Conservation (phyloP, 2,888 invertebrate genomes). For the Eucera pruinosa region DNA sequence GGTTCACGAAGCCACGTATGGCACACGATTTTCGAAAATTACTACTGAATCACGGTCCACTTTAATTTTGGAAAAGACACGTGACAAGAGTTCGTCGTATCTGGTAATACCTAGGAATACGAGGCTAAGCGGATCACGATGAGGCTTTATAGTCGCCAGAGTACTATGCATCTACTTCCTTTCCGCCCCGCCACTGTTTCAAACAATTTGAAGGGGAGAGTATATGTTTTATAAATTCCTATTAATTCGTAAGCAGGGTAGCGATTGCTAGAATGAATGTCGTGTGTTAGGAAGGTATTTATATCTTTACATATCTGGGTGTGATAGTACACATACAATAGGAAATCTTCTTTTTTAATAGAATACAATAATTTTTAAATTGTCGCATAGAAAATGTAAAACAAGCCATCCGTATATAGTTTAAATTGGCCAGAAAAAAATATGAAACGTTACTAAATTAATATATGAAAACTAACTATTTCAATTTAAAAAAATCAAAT, state of each 20-base stretch:
- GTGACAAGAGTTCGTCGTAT: conserved; percentile 53
- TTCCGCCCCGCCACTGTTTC: conserved; percentile 67
- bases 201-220: conserved; percentile 63
- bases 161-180: conserved; percentile 62
- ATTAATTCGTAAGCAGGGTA: conserved; percentile 61
- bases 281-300: conserved; percentile 1
- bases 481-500: too few species aligned
- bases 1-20: neutral
- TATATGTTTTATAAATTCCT: conserved; percentile 59
- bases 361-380: too few species aligned
- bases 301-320: neutral
- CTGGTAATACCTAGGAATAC: conserved; percentile 52
- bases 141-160: conserved; percentile 69
- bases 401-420: too few species aligned
- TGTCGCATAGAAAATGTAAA: too few species aligned
- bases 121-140: conserved; percentile 52
- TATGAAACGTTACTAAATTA: too few species aligned
- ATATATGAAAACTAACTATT: too few species aligned
- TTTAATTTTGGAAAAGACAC: conserved; percentile 41
- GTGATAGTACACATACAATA: too few species aligned
- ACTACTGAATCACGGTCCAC: conserved; percentile 15
- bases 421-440: too few species aligned
- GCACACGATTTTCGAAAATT: conserved; percentile 6
- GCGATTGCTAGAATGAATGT: conserved; percentile 20
- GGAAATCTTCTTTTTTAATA: too few species aligned